These are phyloP conservation scores for Pandion haliaetus DNA, from an alignment of 2,113 vertebrate species.

Conservation along the genomic window DNA sequence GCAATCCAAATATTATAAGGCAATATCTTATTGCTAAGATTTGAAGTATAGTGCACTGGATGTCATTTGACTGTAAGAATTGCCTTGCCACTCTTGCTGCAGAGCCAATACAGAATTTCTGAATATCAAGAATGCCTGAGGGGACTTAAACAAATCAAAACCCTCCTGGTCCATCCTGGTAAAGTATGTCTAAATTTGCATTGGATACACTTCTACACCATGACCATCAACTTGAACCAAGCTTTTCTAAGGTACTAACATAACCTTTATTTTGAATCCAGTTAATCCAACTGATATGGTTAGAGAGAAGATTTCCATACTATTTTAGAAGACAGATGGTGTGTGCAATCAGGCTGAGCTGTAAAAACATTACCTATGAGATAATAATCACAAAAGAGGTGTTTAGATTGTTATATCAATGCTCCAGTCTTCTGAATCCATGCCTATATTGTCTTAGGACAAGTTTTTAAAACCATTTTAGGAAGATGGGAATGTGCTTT, in stretches of 20 bases:
- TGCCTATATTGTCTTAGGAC: neutral
- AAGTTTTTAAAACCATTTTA: neutral
- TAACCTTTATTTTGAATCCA: neutral
- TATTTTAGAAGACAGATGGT: neutral
- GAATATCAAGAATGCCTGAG: neutral
- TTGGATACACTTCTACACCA: neutral
- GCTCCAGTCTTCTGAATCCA: neutral
- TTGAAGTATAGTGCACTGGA: neutral
- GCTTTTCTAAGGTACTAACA: neutral
- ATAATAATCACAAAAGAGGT: neutral
- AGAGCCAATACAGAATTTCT: neutral
- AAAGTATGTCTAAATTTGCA: neutral
- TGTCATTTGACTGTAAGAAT: neutral
- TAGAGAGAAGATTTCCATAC: neutral
- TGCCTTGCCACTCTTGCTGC: neutral
- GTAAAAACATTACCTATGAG: neutral
- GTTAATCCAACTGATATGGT: neutral
- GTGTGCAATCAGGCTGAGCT: neutral
- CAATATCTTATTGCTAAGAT: neutral
- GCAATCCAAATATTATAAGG: neutral
- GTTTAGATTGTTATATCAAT: neutral
- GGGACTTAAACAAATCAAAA: neutral
- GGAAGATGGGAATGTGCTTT: neutral
- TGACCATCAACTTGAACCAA: neutral
- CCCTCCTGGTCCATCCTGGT: neutral